Evolutionary conservation across 2,113 vertebrate genomes (phyloP).

Genomic region (Raphicerus campestris): DNA sequence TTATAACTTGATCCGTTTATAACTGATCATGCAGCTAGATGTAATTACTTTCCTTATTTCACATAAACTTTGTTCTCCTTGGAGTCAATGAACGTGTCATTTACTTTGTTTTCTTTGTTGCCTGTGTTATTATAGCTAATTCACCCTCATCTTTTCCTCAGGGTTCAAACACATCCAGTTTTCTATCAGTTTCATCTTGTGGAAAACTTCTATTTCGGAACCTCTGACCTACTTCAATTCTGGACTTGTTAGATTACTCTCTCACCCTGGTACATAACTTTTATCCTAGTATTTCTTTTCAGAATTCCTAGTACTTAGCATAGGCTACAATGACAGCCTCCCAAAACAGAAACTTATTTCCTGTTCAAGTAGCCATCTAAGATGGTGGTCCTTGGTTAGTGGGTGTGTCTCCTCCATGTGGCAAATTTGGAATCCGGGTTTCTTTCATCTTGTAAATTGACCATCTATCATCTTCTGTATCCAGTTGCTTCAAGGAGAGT

Average conservation of each 20-base stretch:
- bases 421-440: not conserved
- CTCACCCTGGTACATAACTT: not conserved
- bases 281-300: not conserved
- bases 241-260: not conserved
- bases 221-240: not conserved
- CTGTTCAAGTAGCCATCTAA: not conserved
- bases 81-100: conserved; percentile 33
- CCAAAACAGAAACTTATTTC: not conserved
- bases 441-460: not conserved
- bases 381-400: not conserved
- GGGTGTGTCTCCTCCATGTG: not conserved
- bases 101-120: conserved; percentile 65
- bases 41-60: conserved; percentile 15
- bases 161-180: conserved; percentile 59
- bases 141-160: conserved; percentile 48
- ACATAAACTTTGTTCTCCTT: conserved; percentile 4
- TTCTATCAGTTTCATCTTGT: conserved; percentile 58
- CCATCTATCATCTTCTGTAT: not conserved
- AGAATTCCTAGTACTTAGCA: not conserved
- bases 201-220: conserved; percentile 32
- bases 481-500: fast-evolving
- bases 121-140: conserved; percentile 64
- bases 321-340: not conserved
- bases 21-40: not conserved
- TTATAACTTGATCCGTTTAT: too few species aligned